Conservation (phyloP, 2,888 invertebrate genomes). For the Sceliomorpha sp. region DNA sequence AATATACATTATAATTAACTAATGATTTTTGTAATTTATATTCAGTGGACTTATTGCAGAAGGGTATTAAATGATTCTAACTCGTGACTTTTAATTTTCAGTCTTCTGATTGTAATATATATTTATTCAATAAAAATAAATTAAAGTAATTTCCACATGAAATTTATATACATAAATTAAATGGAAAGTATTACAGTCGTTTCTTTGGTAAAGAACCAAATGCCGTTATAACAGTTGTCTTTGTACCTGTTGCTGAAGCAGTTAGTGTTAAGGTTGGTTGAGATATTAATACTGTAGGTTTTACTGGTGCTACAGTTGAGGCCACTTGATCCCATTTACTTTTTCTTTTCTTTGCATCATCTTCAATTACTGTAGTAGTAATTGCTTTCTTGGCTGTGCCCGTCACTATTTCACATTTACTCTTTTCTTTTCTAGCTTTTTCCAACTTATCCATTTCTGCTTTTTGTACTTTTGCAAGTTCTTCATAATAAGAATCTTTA, state of each 20-base stretch:
- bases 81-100: no score
- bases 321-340: slow-evolving; percentile 96
- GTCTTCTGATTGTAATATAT: no score
- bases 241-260: slow-evolving; percentile 92
- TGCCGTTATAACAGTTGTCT: slow-evolving; percentile 95
- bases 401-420: slow-evolving; percentile 91
- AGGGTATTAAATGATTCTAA: no score
- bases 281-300: slow-evolving; percentile 85
- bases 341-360: slow-evolving; percentile 89
- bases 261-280: slow-evolving; percentile 89
- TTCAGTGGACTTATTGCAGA: no score
- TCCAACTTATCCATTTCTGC: slow-evolving; percentile 95
- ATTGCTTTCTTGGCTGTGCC: slow-evolving; percentile 84
- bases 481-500: slow-evolving; percentile 95
- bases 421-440: slow-evolving; percentile 91
- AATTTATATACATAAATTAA: no score
- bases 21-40: no score
- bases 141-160: no score
- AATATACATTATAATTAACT: no score
- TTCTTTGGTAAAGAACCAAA: slow-evolving; percentile 95
- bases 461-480: slow-evolving; percentile 93
- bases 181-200: slow-evolving; percentile 80
- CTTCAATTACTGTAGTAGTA: slow-evolving; percentile 82
- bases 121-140: no score
- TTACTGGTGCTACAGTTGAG: slow-evolving; percentile 83